A percentile compares a stretch with the other conserved stretches of the same genome.
These are phyloP conservation scores for Drosophila obscura DNA, from an alignment of 1,140 invertebrate genomes.

Conservation along the genomic window DNA sequence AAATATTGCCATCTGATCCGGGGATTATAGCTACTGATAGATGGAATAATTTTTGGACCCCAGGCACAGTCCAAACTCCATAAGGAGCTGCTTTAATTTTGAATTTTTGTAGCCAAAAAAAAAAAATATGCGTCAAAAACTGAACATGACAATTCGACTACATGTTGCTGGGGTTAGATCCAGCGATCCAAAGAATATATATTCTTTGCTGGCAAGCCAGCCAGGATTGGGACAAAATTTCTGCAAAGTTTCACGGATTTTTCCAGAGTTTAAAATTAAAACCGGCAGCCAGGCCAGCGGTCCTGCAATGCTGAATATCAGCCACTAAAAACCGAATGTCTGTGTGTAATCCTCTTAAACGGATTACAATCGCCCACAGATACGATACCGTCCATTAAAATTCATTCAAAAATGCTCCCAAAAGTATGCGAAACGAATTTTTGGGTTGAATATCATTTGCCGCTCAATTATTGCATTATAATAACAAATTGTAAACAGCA, in stretches of 20 bases:
- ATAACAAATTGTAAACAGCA: slow-evolving; percentile 68
- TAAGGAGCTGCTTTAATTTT: not conserved
- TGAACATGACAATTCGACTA: slow-evolving; percentile 2
- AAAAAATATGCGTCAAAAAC: not conserved
- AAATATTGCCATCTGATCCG: not conserved
- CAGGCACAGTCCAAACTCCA: too few species aligned
- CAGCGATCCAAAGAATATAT: not conserved
- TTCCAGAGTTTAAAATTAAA: not conserved
- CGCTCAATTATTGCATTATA: slow-evolving; percentile 46
- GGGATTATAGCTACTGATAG: not conserved
- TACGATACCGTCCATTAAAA: too few species aligned
- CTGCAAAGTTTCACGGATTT: too few species aligned
- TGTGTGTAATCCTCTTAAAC: too few species aligned
- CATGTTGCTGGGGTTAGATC: slow-evolving; percentile 17
- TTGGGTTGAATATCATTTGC: not conserved
- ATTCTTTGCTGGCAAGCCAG: not conserved
- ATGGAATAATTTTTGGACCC: not conserved
- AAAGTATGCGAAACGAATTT: slow-evolving; percentile 14
- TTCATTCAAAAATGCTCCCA: not conserved
- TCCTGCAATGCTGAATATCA: too few species aligned
- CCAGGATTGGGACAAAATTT: not conserved
- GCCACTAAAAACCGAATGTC: too few species aligned
- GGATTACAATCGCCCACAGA: too few species aligned
- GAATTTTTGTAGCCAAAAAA: slow-evolving; percentile 19
- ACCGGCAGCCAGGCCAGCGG: too few species aligned